Conservation (phyloP, 1,140 invertebrate species). For the Heliconius congener region DNA sequence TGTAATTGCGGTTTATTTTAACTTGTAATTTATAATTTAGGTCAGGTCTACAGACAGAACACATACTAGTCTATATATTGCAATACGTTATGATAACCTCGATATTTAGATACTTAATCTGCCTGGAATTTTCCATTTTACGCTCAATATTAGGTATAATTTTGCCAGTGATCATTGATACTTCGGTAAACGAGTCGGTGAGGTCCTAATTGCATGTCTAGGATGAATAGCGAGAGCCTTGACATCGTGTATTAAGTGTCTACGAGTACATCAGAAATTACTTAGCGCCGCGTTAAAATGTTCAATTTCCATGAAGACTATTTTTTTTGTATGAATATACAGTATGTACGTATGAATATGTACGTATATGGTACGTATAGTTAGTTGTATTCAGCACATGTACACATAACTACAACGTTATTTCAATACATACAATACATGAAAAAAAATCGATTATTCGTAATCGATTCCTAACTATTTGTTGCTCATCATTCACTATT, state of each 20-base stretch:
- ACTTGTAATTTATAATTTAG: conserved; percentile 40
- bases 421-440: neutral
- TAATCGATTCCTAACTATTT: neutral
- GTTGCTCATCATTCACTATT: neutral
- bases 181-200: conserved; percentile 29
- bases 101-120: conserved; percentile 63
- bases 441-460: neutral
- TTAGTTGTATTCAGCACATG: neutral
- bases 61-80: conserved; percentile 46
- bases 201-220: conserved; percentile 30
- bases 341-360: neutral
- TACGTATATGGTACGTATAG: no score
- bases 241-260: conserved; percentile 30
- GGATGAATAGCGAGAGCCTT: conserved; percentile 25
- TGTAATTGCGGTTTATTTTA: conserved; percentile 27
- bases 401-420: neutral
- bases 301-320: neutral
- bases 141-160: conserved; percentile 38
- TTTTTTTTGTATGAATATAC: neutral
- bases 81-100: conserved; percentile 60
- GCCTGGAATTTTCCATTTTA: conserved; percentile 58
- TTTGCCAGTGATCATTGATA: conserved; percentile 33
- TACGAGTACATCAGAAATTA: conserved; percentile 12
- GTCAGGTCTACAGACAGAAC: conserved; percentile 48
- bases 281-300: conserved; percentile 1